A percentile compares a stretch with the other conserved stretches of the same genome.
Evolutionary conservation across 2,113 vertebrate species (phyloP).

Genomic region (Azemiops feae): DNA sequence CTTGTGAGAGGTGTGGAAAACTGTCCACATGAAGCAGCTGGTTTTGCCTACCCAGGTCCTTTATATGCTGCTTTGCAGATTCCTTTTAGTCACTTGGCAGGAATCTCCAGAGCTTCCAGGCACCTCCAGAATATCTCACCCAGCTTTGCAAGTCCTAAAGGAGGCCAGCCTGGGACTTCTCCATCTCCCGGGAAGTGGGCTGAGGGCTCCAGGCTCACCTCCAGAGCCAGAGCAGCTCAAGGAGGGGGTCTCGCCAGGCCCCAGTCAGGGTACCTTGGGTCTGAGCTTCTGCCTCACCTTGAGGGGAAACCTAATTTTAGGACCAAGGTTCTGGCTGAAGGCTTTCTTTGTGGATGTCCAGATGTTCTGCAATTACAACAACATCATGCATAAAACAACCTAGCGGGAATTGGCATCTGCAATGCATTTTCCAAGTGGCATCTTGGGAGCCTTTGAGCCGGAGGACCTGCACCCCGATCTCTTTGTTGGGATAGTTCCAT

Average conservation of each 20-base stretch:
- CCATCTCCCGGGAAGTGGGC: neutral
- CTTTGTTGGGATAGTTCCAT: neutral
- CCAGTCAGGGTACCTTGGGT: neutral
- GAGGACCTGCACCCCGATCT: neutral
- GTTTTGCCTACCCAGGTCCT: too few species aligned
- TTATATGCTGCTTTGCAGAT: too few species aligned
- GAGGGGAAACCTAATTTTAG: neutral
- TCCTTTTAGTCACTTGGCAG: too few species aligned
- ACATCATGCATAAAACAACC: neutral
- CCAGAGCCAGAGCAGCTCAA: neutral
- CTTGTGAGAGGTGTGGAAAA: too few species aligned
- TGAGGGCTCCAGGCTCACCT: neutral
- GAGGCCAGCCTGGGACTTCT: too few species aligned
- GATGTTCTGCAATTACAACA: neutral
- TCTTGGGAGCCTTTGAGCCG: neutral
- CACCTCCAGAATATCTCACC: too few species aligned
- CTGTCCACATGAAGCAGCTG: too few species aligned
- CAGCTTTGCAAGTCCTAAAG: too few species aligned
- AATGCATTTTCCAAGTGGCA: too few species aligned
- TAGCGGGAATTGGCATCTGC: neutral
- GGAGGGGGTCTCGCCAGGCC: neutral
- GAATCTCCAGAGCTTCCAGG: too few species aligned
- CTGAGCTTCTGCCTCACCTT: neutral
- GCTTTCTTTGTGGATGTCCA: neutral
- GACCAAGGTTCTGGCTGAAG: neutral